These are phyloP conservation scores for Aphelinus certus DNA, from an alignment of 1,140 invertebrate genomes.

Conservation along the genomic window DNA sequence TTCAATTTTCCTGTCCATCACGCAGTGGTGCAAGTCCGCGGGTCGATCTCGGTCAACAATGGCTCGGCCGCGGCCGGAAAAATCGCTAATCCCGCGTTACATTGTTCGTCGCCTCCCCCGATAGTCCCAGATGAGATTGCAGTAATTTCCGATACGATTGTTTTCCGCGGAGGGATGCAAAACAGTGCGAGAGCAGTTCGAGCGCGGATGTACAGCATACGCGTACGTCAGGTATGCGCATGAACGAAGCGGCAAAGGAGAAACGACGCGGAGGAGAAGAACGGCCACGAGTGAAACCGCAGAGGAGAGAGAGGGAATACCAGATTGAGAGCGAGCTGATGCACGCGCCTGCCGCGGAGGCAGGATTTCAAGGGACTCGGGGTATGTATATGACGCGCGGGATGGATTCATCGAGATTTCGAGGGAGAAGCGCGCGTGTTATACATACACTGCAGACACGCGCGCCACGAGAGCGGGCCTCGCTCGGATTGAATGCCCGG, in stretches of 20 bases:
- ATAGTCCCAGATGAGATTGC: no score
- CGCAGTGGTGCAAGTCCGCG: no score
- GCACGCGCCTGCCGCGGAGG: background rate
- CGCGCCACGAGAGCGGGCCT: no score
- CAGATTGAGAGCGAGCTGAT: background rate
- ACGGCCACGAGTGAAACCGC: constrained; percentile 16
- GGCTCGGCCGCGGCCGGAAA: no score
- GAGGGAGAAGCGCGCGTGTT: constrained; percentile 27
- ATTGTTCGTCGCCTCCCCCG: no score
- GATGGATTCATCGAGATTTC: constrained; percentile 19
- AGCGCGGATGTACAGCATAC: no score
- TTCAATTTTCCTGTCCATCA: no score
- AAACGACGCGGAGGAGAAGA: constrained; percentile 9
- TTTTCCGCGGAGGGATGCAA: background rate
- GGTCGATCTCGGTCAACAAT: no score
- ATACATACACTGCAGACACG: no score
- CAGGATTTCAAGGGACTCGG: background rate
- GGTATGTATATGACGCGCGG: background rate
- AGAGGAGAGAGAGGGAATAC: constrained; percentile 18
- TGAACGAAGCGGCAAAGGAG: background rate
- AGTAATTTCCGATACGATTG: no score
- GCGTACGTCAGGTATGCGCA: background rate
- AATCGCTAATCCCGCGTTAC: no score
- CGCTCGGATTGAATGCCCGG: no score
- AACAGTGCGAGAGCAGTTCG: background rate